Conservation (phyloP, 2,888 invertebrate species). For the Gisinianus flammeolus region DNA sequence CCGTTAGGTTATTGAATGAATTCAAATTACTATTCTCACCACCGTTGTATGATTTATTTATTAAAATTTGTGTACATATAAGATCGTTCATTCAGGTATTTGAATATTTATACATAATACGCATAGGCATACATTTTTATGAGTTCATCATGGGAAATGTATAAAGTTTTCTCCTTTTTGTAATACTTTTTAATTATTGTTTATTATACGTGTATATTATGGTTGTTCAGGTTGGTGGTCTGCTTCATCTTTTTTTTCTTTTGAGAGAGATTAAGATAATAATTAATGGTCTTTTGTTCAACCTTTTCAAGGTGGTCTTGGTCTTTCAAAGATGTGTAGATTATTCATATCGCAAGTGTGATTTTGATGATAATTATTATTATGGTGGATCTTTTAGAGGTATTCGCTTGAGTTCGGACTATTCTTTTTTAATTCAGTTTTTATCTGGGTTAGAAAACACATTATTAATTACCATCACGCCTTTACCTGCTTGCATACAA, state of each 20-base stretch:
- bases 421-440: neutral
- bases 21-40: no score
- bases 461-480: no score
- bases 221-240: conserved; percentile 17
- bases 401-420: no score
- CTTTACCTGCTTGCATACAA: no score
- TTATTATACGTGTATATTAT: neutral
- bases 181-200: neutral
- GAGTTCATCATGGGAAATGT: neutral
- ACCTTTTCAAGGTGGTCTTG: conserved; percentile 13
- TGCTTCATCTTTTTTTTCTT: conserved; percentile 13
- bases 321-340: conserved; percentile 6
- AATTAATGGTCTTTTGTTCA: conserved; percentile 19
- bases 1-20: no score
- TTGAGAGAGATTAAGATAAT: conserved; percentile 16
- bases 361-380: neutral
- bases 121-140: neutral
- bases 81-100: neutral
- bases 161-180: neutral
- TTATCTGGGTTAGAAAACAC: neutral
- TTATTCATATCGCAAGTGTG: neutral
- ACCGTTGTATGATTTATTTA: no score
- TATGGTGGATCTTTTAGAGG: neutral
- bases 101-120: neutral
- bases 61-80: neutral